A percentile compares a stretch with the other conserved stretches of the same genome.
Evolutionary conservation across 2,797 vertebrate species (phyloP).

Genomic region (Enteromius treurensis): DNA sequence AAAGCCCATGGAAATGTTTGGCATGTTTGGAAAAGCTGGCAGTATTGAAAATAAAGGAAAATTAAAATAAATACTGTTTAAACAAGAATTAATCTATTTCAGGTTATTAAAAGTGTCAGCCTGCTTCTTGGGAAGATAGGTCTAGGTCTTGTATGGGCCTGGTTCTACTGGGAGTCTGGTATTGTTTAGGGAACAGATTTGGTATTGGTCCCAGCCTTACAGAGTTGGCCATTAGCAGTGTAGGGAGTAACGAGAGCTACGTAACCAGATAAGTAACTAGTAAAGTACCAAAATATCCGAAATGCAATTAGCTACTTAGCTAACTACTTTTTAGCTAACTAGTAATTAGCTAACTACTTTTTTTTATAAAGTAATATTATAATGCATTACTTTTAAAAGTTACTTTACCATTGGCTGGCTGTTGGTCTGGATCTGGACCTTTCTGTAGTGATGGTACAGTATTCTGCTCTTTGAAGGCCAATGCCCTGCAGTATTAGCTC

Average conservation of each 20-base stretch:
- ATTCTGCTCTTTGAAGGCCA: background rate
- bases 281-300: background rate
- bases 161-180: background rate
- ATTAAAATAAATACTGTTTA: background rate
- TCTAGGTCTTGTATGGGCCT: background rate
- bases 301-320: background rate
- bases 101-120: background rate
- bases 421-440: background rate
- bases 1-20: background rate
- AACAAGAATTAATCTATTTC: background rate
- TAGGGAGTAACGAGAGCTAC: background rate
- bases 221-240: background rate
- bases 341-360: background rate
- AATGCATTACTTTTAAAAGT: background rate
- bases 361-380: background rate
- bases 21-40: background rate
- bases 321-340: no score
- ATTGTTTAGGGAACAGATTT: background rate
- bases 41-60: background rate
- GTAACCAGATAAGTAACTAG: background rate
- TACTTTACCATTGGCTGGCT: background rate
- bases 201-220: background rate
- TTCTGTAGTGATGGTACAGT: background rate
- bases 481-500: background rate
- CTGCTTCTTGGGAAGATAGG: background rate